phyloP scores from a whole-genome alignment of 2,113 vertebrate genomes.

The Labeo catla region DNA sequence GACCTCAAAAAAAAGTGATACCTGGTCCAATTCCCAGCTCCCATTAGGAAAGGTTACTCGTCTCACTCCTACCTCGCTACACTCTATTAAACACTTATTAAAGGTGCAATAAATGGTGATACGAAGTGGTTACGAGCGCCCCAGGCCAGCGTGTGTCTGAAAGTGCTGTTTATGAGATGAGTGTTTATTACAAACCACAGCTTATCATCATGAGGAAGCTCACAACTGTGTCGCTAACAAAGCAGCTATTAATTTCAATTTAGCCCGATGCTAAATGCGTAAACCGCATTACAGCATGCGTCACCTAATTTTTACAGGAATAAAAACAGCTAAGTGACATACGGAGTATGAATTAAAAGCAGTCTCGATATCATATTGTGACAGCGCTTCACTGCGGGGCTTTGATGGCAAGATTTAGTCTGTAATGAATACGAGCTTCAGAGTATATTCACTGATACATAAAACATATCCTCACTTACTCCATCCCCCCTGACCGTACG shows the following conservation, averaged over 20 bases:
- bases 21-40: slow-evolving; percentile 65
- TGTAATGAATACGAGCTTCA: slow-evolving; percentile 15
- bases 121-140: slow-evolving; percentile 75
- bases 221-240: slow-evolving; percentile 27
- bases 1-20: slow-evolving; percentile 59
- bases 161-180: slow-evolving; percentile 74
- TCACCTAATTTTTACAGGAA: neutral
- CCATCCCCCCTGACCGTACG: slow-evolving; percentile 54
- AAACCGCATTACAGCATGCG: neutral
- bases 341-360: slow-evolving; percentile 13
- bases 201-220: slow-evolving; percentile 64
- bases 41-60: slow-evolving; percentile 68
- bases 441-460: slow-evolving; percentile 12
- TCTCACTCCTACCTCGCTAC: slow-evolving; percentile 64
- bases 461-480: slow-evolving; percentile 44
- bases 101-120: slow-evolving; percentile 79
- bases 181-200: slow-evolving; percentile 73
- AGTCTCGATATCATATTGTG: neutral
- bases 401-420: slow-evolving; percentile 26
- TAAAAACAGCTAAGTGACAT: neutral
- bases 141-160: slow-evolving; percentile 69
- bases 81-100: slow-evolving; percentile 75
- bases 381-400: neutral
- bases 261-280: neutral
- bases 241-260: slow-evolving; percentile 25